Conservation (phyloP, 1,140 invertebrate genomes). For the Rhagoletis pomonella region DNA sequence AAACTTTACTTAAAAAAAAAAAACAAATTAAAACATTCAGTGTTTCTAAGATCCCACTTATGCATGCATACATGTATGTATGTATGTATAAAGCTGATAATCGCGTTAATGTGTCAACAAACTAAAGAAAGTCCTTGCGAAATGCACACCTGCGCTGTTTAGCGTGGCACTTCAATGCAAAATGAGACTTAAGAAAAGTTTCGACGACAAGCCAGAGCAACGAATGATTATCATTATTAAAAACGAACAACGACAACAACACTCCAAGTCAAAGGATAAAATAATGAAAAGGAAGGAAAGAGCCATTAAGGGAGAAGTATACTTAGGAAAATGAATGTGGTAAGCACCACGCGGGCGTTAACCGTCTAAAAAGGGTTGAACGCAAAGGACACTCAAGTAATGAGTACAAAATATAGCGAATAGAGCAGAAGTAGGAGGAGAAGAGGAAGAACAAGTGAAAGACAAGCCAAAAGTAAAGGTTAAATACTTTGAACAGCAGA, state of each 20-base stretch:
- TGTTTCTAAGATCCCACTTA: neutral
- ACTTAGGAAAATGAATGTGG: conserved; percentile 52
- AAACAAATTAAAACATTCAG: neutral
- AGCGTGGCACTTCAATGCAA: neutral
- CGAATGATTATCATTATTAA: conserved; percentile 46
- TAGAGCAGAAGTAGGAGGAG: neutral
- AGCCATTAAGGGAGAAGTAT: conserved; percentile 32
- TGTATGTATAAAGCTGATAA: conserved; percentile 30
- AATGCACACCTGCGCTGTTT: neutral
- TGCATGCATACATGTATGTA: no score
- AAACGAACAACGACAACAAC: conserved; percentile 35
- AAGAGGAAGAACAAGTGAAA: conserved; percentile 22
- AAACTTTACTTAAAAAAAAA: no score
- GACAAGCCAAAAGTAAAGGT: conserved; percentile 15
- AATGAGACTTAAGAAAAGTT: conserved; percentile 1
- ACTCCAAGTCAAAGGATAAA: conserved; percentile 20
- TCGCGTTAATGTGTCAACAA: conserved; percentile 45
- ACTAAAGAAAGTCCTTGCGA: conserved; percentile 18
- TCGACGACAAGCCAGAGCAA: neutral
- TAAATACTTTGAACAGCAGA: conserved; percentile 53
- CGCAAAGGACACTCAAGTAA: conserved; percentile 47
- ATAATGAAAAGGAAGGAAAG: conserved; percentile 42
- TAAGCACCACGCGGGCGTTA: conserved; percentile 30
- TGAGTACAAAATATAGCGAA: neutral
- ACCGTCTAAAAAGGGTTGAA: conserved; percentile 46